These are phyloP conservation scores for Passer montanus DNA, from an alignment of 2,113 vertebrate genomes.

Conservation along the genomic window DNA sequence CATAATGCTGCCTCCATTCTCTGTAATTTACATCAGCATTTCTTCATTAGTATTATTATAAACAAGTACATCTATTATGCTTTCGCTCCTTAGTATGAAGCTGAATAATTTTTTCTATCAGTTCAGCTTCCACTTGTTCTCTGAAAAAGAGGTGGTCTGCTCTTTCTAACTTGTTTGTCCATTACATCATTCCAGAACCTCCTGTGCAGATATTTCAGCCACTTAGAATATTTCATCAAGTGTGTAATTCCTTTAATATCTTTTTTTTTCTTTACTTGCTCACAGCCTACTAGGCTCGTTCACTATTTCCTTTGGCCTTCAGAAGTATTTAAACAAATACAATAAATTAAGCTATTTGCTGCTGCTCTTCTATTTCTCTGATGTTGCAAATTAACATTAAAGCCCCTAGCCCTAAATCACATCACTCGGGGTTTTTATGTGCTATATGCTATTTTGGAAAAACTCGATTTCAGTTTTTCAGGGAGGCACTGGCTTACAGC, in stretches of 20 bases:
- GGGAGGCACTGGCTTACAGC: not conserved
- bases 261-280: not conserved
- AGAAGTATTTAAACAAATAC: not conserved
- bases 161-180: not conserved
- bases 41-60: not conserved
- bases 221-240: not conserved
- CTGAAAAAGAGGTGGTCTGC: not conserved
- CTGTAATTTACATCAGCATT: not conserved
- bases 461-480: not conserved
- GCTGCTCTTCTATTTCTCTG: not conserved
- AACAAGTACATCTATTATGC: not conserved
- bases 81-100: not conserved
- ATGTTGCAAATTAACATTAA: not conserved
- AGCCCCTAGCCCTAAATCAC: not conserved
- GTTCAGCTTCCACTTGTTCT: not conserved
- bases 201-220: not conserved
- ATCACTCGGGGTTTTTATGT: not conserved
- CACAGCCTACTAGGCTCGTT: not conserved
- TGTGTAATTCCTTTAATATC: not conserved
- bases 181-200: not conserved
- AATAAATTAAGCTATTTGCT: not conserved
- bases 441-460: not conserved
- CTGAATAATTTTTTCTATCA: not conserved
- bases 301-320: not conserved
- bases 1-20: not conserved